These are phyloP conservation scores for Tichodroma muraria DNA, from an alignment of 2,113 vertebrate species.

Conservation along the genomic window DNA sequence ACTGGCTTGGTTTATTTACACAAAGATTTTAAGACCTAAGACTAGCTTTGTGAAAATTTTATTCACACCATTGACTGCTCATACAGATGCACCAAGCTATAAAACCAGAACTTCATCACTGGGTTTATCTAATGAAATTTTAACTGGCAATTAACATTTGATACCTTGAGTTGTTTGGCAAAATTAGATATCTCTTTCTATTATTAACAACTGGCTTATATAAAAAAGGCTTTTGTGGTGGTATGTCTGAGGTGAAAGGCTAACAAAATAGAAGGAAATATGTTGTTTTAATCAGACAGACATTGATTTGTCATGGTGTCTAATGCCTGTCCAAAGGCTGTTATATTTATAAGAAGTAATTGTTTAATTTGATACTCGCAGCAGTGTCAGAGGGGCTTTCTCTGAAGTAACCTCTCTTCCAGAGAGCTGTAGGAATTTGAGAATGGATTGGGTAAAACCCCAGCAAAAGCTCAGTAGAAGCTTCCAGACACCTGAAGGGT, in stretches of 20 bases:
- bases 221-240: not conserved
- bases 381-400: not conserved
- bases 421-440: not conserved
- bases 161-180: not conserved
- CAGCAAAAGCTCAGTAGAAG: not conserved
- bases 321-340: not conserved
- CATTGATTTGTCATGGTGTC: not conserved
- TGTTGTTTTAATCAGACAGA: not conserved
- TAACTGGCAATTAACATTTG: not conserved
- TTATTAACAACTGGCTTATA: not conserved
- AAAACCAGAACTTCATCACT: not conserved
- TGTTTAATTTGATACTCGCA: not conserved
- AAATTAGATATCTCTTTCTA: not conserved
- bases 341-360: not conserved
- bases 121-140: not conserved
- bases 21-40: not conserved
- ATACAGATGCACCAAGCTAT: not conserved
- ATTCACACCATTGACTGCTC: not conserved
- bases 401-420: not conserved
- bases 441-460: not conserved
- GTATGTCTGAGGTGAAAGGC: conserved; percentile 27
- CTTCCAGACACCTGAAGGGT: not conserved
- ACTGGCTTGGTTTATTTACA: not conserved
- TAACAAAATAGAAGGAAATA: not conserved
- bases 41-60: not conserved